phyloP scores from a whole-genome alignment of 2,797 vertebrate species.

The Sphenopsis melanotis region DNA sequence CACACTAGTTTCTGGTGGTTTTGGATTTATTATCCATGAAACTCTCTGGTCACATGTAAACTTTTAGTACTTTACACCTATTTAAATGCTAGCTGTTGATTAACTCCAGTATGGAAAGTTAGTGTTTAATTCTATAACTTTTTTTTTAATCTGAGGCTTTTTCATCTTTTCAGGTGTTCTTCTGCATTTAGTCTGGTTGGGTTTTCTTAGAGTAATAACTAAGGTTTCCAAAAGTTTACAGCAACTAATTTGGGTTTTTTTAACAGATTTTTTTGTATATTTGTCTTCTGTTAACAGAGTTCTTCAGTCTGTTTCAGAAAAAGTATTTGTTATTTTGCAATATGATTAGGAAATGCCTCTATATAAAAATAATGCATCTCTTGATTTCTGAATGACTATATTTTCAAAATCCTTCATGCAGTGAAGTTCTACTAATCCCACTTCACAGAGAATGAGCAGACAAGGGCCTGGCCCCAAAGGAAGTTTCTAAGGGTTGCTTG shows the following conservation, averaged over 20 bases:
- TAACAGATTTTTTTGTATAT: not conserved
- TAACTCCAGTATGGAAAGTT: not conserved
- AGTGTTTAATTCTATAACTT: not conserved
- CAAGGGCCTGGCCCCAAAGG: not conserved
- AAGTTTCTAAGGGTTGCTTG: not conserved
- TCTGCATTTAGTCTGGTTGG: fast-evolving
- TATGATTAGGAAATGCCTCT: not conserved
- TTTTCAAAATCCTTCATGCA: not conserved
- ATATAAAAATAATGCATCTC: not conserved
- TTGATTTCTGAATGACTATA: not conserved
- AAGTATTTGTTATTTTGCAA: not conserved
- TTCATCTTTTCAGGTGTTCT: not conserved
- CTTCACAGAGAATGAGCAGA: not conserved
- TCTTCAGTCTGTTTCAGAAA: not conserved
- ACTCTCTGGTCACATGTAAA: not conserved
- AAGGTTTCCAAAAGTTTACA: not conserved
- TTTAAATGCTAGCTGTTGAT: not conserved
- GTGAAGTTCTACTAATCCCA: not conserved
- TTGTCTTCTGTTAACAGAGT: not conserved
- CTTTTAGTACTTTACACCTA: fast-evolving
- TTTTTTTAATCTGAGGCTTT: not conserved
- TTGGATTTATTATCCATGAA: not conserved
- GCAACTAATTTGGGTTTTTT: not conserved
- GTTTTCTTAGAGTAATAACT: not conserved
- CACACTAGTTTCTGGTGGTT: not conserved